Evolutionary conservation across 2,113 vertebrate species (phyloP).

Genomic region (Marmota monax): DNA sequence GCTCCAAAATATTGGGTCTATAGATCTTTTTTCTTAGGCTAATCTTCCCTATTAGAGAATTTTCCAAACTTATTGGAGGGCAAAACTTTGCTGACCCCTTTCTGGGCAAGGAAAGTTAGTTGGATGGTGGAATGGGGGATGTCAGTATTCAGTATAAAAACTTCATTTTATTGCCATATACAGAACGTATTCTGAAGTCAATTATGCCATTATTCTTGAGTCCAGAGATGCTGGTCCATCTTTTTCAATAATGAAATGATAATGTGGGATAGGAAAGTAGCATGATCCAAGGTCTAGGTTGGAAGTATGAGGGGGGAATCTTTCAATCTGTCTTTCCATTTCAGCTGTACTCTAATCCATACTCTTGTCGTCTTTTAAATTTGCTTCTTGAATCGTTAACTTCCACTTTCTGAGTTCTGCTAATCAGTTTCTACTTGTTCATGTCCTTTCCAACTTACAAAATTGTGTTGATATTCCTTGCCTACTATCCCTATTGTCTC

Average conservation of each 20-base stretch:
- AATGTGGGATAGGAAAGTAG: background rate
- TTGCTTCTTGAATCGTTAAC: background rate
- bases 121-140: background rate
- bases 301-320: background rate
- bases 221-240: background rate
- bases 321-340: background rate
- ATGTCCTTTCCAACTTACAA: background rate
- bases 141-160: background rate
- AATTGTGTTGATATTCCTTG: background rate
- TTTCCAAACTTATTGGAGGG: background rate
- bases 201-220: background rate
- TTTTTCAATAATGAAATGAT: background rate
- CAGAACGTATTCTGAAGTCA: background rate
- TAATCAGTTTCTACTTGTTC: background rate
- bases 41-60: background rate
- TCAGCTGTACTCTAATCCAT: background rate
- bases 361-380: background rate
- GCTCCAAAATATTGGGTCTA: background rate
- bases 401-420: background rate
- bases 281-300: background rate
- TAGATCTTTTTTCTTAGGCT: background rate
- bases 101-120: background rate
- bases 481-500: background rate
- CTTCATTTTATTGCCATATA: background rate
- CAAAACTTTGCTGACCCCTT: background rate